These are phyloP conservation scores for Neogobius melanostomus DNA, from an alignment of 2,113 vertebrate species.

Conservation along the genomic window DNA sequence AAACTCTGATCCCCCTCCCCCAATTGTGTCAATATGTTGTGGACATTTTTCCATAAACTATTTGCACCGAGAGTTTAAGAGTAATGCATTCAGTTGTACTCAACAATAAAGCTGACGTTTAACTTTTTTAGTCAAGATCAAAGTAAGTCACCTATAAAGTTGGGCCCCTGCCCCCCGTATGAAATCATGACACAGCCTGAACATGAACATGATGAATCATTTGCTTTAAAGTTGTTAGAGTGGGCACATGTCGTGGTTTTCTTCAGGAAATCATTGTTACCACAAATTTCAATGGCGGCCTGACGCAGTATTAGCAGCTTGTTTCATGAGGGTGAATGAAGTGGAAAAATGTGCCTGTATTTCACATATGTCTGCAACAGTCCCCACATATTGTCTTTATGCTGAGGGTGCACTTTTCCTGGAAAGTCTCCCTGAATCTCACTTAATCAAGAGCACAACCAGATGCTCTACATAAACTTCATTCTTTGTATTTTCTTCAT, in stretches of 20 bases:
- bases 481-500: neutral
- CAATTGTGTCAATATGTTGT: too few species aligned
- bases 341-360: constrained; percentile 31
- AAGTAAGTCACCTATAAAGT: too few species aligned
- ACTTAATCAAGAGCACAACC: constrained; percentile 46
- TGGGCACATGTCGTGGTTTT: neutral
- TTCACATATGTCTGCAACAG: constrained; percentile 14
- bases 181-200: too few species aligned
- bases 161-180: too few species aligned
- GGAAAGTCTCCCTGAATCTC: constrained; percentile 63
- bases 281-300: neutral
- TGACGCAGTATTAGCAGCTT: neutral
- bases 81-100: too few species aligned
- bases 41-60: too few species aligned
- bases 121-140: too few species aligned
- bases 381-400: constrained; percentile 25
- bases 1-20: too few species aligned
- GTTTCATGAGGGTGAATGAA: neutral
- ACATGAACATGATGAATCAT: too few species aligned
- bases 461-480: constrained; percentile 25
- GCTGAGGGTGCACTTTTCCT: constrained; percentile 70
- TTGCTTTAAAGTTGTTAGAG: neutral
- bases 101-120: too few species aligned
- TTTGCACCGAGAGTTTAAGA: too few species aligned
- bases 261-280: neutral